These are phyloP conservation scores for Scelioninae gen. 1 DNA, from an alignment of 2,888 invertebrate genomes.

Conservation along the genomic window DNA sequence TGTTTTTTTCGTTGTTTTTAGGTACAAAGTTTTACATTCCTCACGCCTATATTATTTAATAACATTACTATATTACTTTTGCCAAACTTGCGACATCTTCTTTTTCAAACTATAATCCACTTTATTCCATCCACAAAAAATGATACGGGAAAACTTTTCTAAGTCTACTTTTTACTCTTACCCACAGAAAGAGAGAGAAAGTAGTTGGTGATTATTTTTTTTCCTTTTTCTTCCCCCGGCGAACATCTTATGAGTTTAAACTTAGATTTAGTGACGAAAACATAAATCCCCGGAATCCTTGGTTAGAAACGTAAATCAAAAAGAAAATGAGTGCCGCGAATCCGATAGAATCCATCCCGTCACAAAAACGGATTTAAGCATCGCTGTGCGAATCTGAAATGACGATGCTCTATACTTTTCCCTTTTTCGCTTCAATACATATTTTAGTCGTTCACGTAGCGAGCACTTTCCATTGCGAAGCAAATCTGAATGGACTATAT, in stretches of 20 bases:
- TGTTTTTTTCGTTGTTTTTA: not conserved
- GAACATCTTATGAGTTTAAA: constrained; percentile 51
- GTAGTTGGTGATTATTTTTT: constrained; percentile 35
- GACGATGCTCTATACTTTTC: constrained; percentile 41
- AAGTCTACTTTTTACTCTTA: constrained; percentile 4
- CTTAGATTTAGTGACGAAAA: constrained; percentile 61
- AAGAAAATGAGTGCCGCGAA: constrained; percentile 49
- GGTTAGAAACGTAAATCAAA: constrained; percentile 55
- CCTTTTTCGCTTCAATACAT: constrained; percentile 35
- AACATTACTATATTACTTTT: constrained; percentile 4
- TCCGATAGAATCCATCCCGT: constrained; percentile 39
- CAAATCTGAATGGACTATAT: constrained; percentile 40
- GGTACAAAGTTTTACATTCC: not conserved
- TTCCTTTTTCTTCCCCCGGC: not conserved
- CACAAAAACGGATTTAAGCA: constrained; percentile 54
- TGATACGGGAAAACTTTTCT: constrained; percentile 23
- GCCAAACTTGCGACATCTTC: constrained; percentile 1
- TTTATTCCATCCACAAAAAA: constrained; percentile 28
- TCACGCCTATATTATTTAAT: constrained; percentile 1
- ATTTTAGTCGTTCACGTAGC: constrained; percentile 42
- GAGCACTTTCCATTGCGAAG: constrained; percentile 28
- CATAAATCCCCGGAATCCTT: constrained; percentile 32
- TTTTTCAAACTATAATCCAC: constrained; percentile 8
- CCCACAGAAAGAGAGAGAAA: too few species aligned
- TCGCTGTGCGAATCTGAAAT: constrained; percentile 37